These are phyloP conservation scores for Callosobruchus maculatus DNA, from an alignment of 2,888 invertebrate genomes.

Conservation along the genomic window DNA sequence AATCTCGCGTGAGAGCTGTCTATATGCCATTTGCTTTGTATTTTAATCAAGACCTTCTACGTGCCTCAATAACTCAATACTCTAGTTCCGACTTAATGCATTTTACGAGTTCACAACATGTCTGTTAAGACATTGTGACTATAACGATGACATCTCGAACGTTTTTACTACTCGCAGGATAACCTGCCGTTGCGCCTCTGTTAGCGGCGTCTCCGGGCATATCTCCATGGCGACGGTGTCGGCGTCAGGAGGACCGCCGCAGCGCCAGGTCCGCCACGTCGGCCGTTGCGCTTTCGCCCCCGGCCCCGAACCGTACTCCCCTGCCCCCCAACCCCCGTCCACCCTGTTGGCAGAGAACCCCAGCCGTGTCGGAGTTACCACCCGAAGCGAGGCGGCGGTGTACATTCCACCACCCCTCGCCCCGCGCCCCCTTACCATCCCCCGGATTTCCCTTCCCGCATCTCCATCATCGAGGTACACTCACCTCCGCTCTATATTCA, in stretches of 20 bases:
- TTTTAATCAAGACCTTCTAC: no score
- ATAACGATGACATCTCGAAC: no score
- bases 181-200: not conserved
- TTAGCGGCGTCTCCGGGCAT: no score
- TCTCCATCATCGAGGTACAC: not conserved
- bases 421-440: not conserved
- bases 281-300: not conserved
- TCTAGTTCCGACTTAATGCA: no score
- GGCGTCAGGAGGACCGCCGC: not conserved
- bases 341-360: not conserved
- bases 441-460: not conserved
- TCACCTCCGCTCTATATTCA: not conserved
- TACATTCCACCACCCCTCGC: not conserved
- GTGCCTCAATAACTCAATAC: no score
- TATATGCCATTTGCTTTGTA: no score
- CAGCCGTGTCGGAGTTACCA: not conserved
- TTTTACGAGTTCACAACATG: no score
- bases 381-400: not conserved
- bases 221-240: not conserved
- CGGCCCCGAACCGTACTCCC: not conserved
- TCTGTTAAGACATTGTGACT: no score
- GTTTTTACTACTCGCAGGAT: not conserved
- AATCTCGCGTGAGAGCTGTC: no score
- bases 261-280: not conserved
- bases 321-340: not conserved